Evolutionary conservation across 1,140 invertebrate genomes (phyloP), one percentile per base, ranked within the genome.

Genomic region (Ylistrum balloti): DNA sequence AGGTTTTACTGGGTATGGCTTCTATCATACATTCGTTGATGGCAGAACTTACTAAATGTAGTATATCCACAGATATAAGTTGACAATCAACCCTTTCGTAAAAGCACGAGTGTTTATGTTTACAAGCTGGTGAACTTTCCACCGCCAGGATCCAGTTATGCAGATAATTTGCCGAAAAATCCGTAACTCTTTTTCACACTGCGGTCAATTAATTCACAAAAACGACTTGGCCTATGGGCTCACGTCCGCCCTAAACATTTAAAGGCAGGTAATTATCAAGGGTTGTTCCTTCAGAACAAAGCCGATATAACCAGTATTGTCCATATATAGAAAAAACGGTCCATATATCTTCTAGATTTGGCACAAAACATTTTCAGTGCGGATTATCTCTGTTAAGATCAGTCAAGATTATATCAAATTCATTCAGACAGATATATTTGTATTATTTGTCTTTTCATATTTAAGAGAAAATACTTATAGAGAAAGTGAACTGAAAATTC

Each of bases 261-360:
- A 74, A 74, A 74, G 56, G 56, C 3, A 28, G 56, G 56, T 74
- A 74, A 74, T 74, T 74, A 74, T n/a, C 56, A 22, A 28, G 28
- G 56, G n/a, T 28, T n/a, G 56, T n/a, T 28, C 56, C n/a, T 74
- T n/a, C 41, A 45, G 41, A 45, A 45, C 41, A 45, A 74, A 74
- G 56, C n/a, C 56, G 2, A 5, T n/a, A 74, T 74, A 74, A 74
- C 17, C 56, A 5, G 56, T 11, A 74, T 74, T 74, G 28, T n/a
- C 56, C 56, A 17, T 74, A 74, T 74, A 17, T 74, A 74, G 56
- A 74, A 17, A n/a, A n/a, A 74, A 11, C 56, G 9, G 20, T 74
- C 56, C 56, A 74, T 74, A 74, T 74, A 74, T 74, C 56, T 74
- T 74, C 22, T 74, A 74, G 56, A 74, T 74, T 28, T 74, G 56